Evolutionary conservation across 2,888 invertebrate genomes (phyloP), one percentile per base, ranked within the genome.

Genomic region (Pterostichus niger): DNA sequence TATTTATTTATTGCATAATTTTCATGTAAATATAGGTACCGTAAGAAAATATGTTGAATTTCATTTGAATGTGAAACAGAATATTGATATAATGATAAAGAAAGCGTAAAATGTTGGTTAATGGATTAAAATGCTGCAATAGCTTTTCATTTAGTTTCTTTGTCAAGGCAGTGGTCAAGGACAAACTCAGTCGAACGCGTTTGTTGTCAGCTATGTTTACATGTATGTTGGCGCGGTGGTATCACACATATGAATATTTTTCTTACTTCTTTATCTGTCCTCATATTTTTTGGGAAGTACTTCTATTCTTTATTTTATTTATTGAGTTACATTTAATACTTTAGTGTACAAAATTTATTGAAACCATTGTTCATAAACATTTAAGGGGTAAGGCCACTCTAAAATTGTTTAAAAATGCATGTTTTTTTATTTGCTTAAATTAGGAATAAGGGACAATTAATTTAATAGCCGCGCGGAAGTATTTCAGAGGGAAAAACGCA

Each of bases 151-250:
- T 49, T 49, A 11, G 49, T 49, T 49, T 49, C 49, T 49, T 49
- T 49, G 49, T 49, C 49, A 49, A 49, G 49, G 49, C 49, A 11
- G 13, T 49, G 49, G 49, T 49, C 49, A 49, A 49, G 49, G 49
- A n/a, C 49, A 49, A 49, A 49, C 49, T n/a, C n/a, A 2, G 49
- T 49, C 40, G 40, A 5, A 40, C 40, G 40, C 40, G 49, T 0
- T 49, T 49, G 49, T 49, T 49, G 49, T 49, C 49, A 49, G n/a
- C 49, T 49, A n/a, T 49, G 49, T 49, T 49, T 49, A 49, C 49
- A 49, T 49, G 11, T 49, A 49, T 9, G 49, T 49, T 49, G 11
- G 49, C 13, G 11, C 49, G 49, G 49, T 49, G 49, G 49, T 49
- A 49, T 49, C 49, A 49, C n/a, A 49, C 49, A 49, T 49, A 49